phyloP scores from a whole-genome alignment of 1,140 invertebrate genomes.

The Drosophila sechellia region DNA sequence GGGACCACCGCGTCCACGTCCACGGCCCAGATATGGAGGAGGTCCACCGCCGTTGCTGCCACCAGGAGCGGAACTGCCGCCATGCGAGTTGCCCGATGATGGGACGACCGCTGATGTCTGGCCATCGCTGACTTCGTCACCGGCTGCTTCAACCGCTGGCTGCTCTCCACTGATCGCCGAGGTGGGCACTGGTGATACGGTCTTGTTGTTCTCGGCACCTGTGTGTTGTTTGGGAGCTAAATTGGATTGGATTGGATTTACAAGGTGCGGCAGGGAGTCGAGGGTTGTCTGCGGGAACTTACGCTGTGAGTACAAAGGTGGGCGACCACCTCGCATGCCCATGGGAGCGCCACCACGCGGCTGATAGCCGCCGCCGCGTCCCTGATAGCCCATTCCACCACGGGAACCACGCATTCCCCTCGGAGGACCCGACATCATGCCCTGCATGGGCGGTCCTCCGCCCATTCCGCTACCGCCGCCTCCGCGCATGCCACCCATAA shows the following conservation, averaged over 20 bases:
- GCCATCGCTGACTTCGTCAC: conserved; percentile 51
- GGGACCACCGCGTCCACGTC: conserved; percentile 76
- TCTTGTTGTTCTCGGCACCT: conserved; percentile 82
- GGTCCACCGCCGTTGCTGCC: conserved; percentile 60
- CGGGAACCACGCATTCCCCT: conserved; percentile 72
- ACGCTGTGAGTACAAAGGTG: conserved; percentile 77
- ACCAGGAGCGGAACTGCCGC: conserved; percentile 22
- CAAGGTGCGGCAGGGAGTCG: background rate
- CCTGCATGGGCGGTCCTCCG: conserved; percentile 73
- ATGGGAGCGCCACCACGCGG: conserved; percentile 76
- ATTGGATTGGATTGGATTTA: conserved; percentile 27
- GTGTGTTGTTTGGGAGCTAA: conserved; percentile 80
- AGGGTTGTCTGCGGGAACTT: conserved; percentile 38
- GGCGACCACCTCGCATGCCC: conserved; percentile 80
- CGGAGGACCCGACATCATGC: conserved; percentile 74
- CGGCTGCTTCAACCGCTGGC: conserved; percentile 25
- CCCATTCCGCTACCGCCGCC: conserved; percentile 58
- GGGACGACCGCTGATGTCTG: conserved; percentile 24
- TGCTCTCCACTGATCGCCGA: conserved; percentile 45
- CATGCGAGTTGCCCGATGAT: conserved; percentile 43
- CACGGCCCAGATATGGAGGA: conserved; percentile 63
- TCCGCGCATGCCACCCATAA: conserved; percentile 78
- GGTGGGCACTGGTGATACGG: conserved; percentile 76
- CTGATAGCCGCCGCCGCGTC: conserved; percentile 71
- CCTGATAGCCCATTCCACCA: conserved; percentile 71